phyloP scores from a whole-genome alignment of 2,113 vertebrate genomes.

The Cavia porcellus region DNA sequence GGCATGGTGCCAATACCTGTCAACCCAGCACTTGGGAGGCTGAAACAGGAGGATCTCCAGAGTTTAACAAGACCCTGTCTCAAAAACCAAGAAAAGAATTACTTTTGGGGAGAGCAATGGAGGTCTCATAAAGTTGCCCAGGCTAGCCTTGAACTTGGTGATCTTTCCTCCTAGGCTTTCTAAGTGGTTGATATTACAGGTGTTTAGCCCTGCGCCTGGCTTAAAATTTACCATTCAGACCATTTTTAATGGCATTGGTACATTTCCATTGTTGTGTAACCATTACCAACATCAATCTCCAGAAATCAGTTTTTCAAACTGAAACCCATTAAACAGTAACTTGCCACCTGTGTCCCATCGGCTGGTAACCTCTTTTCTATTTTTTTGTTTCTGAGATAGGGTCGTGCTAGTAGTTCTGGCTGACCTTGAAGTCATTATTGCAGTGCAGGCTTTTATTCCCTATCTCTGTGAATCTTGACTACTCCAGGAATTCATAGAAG shows the following conservation, averaged over 20 bases:
- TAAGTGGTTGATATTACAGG: not conserved
- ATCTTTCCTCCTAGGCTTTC: not conserved
- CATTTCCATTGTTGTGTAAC: not conserved
- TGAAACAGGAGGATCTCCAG: not conserved
- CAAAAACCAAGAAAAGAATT: not conserved
- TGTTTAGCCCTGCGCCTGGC: not conserved
- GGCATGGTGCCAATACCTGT: not conserved
- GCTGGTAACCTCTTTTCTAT: not conserved
- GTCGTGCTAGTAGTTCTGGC: not conserved
- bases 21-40: not conserved
- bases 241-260: not conserved
- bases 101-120: not conserved
- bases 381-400: not conserved
- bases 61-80: not conserved
- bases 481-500: not conserved
- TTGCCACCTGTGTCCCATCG: not conserved
- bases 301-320: not conserved
- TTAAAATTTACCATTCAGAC: not conserved
- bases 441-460: not conserved
- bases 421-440: not conserved
- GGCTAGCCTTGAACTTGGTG: not conserved
- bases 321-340: not conserved
- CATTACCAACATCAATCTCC: not conserved
- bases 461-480: not conserved
- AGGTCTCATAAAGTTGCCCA: not conserved